These are phyloP conservation scores for Eulemur mongoz DNA, from an alignment of 2,797 vertebrate species.

Conservation along the genomic window DNA sequence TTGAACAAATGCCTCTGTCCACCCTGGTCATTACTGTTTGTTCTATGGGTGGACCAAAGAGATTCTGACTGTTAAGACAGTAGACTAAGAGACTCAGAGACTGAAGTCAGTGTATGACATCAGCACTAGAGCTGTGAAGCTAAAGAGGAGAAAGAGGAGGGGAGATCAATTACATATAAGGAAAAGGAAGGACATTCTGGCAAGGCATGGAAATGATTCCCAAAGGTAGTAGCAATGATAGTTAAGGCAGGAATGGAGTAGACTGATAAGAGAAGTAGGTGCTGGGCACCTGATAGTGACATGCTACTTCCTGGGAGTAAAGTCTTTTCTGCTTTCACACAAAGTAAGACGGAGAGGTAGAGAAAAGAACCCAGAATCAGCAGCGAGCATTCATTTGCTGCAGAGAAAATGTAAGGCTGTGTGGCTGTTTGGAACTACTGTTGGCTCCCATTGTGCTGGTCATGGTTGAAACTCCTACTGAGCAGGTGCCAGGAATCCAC, in stretches of 20 bases:
- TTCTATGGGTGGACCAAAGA: not conserved
- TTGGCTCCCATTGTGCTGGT: not conserved
- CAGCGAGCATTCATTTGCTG: not conserved
- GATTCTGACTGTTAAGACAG: not conserved
- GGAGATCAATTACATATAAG: not conserved
- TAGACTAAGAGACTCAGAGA: not conserved
- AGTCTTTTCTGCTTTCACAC: not conserved
- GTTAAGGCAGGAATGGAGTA: not conserved
- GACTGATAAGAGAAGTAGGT: not conserved
- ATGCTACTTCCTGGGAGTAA: rapidly evolving
- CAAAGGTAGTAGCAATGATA: not conserved
- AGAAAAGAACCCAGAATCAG: not conserved
- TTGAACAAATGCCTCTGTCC: not conserved
- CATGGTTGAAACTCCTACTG: not conserved
- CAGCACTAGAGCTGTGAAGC: not conserved
- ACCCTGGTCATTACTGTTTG: not conserved
- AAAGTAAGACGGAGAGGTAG: not conserved
- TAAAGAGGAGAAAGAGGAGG: not conserved
- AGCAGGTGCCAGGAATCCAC: not conserved
- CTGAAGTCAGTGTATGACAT: not conserved
- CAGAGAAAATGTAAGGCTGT: not conserved
- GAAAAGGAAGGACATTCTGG: not conserved
- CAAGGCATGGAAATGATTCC: no score
- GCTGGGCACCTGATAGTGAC: no score
- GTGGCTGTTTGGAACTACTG: not conserved